These are phyloP conservation scores for Ctenomys sociabilis DNA, from an alignment of 2,113 vertebrate species.

Conservation along the genomic window DNA sequence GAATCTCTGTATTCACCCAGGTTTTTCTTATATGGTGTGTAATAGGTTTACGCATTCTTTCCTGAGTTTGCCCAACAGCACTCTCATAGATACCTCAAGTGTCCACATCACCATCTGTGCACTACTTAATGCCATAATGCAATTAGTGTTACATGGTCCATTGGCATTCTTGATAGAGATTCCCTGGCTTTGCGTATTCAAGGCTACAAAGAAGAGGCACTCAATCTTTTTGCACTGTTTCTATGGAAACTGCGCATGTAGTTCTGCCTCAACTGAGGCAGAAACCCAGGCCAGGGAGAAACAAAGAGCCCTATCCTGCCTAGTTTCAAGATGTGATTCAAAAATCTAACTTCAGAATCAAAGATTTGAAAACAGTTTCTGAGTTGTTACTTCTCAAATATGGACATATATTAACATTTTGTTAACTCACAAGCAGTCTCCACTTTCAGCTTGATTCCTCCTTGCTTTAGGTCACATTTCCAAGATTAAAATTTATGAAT, in stretches of 20 bases:
- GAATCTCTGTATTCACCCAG: background rate
- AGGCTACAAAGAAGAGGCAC: background rate
- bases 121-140: background rate
- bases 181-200: background rate
- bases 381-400: conserved; percentile 2
- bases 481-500: conserved; percentile 3
- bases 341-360: conserved; percentile 17
- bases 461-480: background rate
- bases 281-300: background rate
- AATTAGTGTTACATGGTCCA: background rate
- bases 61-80: background rate
- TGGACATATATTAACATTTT: conserved; percentile 55
- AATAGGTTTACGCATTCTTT: background rate
- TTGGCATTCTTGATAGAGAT: background rate
- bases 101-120: background rate
- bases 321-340: background rate
- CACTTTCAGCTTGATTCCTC: background rate
- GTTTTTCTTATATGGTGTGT: background rate
- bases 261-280: background rate
- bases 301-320: background rate
- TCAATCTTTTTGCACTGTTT: background rate
- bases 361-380: conserved; percentile 37
- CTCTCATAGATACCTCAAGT: background rate
- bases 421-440: conserved; percentile 7
- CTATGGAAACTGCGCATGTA: background rate